Percentiles rank a stretch among this genome's conserved stretches.
Conservation (phyloP, 2,888 invertebrate species). For the Halictus ligatus region DNA sequence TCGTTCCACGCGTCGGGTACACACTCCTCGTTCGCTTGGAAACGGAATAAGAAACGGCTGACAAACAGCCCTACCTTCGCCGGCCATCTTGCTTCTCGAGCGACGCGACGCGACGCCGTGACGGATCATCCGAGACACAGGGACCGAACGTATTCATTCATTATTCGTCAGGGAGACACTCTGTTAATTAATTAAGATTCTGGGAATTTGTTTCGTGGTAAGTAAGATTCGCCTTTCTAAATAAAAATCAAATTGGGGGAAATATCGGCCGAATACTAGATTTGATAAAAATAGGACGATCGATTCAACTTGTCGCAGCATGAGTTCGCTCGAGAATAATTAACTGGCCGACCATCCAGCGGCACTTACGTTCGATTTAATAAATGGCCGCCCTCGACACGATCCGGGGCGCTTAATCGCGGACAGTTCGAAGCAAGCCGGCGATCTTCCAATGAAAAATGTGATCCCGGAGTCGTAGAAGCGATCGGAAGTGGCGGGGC, state of each 20-base stretch:
- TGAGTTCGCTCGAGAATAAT: neutral
- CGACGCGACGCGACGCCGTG: neutral
- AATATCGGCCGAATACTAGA: no score
- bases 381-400: neutral
- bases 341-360: neutral
- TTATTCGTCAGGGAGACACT: neutral
- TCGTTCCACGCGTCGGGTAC: neutral
- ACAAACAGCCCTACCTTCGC: neutral
- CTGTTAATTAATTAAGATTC: neutral
- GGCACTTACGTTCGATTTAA: neutral
- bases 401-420: slow-evolving; percentile 22
- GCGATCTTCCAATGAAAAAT: slow-evolving; percentile 38
- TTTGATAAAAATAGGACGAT: neutral
- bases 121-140: neutral
- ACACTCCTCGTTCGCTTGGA: slow-evolving; percentile 13
- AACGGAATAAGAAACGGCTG: slow-evolving; percentile 6
- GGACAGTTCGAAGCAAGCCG: neutral
- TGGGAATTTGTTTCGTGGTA: neutral
- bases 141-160: neutral
- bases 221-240: no score
- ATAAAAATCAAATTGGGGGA: no score
- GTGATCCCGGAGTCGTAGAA: slow-evolving; percentile 20
- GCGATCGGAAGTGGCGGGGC: slow-evolving; percentile 31
- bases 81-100: neutral
- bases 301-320: neutral